These are phyloP conservation scores for Pogonocherus hispidulus DNA, from an alignment of 2,888 invertebrate species.

Conservation along the genomic window DNA sequence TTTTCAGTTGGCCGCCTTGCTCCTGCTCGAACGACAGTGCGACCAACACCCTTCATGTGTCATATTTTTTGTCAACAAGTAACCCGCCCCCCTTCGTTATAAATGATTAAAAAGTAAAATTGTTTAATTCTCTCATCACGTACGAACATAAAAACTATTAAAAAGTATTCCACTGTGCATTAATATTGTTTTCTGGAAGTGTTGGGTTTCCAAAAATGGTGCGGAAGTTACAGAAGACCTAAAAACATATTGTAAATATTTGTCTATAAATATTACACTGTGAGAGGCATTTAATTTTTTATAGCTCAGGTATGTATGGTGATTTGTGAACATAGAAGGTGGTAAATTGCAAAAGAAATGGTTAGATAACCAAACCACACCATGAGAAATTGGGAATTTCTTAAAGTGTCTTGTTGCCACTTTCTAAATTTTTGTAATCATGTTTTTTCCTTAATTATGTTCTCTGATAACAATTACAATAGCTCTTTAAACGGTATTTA, in stretches of 20 bases:
- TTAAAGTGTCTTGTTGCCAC: background rate
- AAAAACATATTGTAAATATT: constrained; percentile 32
- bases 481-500: background rate
- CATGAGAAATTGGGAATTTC: background rate
- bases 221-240: background rate
- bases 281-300: constrained; percentile 21
- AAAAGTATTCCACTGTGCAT: constrained; percentile 14
- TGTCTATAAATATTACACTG: constrained; percentile 14
- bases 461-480: background rate
- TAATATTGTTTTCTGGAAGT: background rate
- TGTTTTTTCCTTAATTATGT: background rate
- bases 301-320: constrained; percentile 14
- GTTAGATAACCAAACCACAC: background rate
- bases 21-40: background rate
- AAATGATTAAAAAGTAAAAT: constrained; percentile 20
- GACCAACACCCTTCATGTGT: constrained; percentile 20
- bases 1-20: no score
- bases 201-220: background rate
- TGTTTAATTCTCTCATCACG: constrained; percentile 23
- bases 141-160: constrained; percentile 11
- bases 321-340: background rate
- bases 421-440: background rate
- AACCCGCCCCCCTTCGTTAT: constrained; percentile 10
- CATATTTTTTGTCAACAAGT: constrained; percentile 32
- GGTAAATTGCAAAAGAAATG: background rate